A percentile compares a stretch with the other conserved stretches of the same genome.
phyloP scores from a whole-genome alignment of 2,113 vertebrate species.

The Sapayoa aenigma region DNA sequence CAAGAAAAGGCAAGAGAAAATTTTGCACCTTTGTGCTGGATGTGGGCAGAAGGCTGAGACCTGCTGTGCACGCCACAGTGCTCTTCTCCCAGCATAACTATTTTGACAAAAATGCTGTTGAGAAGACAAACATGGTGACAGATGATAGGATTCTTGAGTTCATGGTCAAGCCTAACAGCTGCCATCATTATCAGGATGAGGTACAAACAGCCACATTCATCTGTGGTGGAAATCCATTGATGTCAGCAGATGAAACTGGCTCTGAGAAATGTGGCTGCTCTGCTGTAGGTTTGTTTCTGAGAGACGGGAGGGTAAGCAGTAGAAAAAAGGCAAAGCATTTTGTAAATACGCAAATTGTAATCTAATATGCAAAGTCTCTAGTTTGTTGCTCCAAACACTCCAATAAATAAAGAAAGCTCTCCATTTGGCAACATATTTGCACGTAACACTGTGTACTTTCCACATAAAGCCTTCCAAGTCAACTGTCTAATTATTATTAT shows the following conservation, averaged over 20 bases:
- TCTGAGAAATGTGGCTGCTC: background rate
- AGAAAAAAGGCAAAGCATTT: background rate
- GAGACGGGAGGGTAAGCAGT: background rate
- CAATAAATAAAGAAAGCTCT: conserved; percentile 41
- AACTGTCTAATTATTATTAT: conserved; percentile 48
- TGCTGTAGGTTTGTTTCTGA: background rate
- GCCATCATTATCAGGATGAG: background rate
- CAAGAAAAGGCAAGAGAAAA: background rate
- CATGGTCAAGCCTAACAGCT: background rate
- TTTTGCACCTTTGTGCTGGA: background rate
- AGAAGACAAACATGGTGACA: background rate
- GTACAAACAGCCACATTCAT: conserved; percentile 10
- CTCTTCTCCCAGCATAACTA: background rate
- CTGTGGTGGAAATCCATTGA: background rate
- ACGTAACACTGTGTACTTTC: background rate
- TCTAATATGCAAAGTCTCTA: conserved; percentile 31
- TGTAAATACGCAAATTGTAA: conserved; percentile 43
- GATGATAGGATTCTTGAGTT: conserved; percentile 1
- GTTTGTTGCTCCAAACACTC: conserved; percentile 27
- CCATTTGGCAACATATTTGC: background rate
- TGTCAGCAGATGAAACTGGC: conserved; percentile 2
- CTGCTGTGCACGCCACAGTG: background rate
- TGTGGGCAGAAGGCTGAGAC: background rate
- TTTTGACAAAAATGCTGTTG: background rate
- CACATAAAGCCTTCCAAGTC: conserved; percentile 26